Evolutionary conservation across 2,113 vertebrate species (phyloP).

Genomic region (Grantiella picta): DNA sequence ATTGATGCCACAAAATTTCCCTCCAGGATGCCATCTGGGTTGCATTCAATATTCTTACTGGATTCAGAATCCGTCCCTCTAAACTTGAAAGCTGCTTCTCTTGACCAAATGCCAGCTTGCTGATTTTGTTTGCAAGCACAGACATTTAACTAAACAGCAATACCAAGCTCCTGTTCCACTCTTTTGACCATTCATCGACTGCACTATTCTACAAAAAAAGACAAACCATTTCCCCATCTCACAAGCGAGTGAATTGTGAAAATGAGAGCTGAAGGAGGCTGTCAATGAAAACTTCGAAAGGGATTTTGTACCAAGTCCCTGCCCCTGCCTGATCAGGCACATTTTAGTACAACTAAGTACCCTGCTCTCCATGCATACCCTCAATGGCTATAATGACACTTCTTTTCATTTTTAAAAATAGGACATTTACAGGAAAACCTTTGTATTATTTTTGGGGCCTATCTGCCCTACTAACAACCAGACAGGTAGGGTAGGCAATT

Average conservation of each 20-base stretch:
- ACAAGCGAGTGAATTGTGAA: background rate
- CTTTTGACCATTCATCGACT: background rate
- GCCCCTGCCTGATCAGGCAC: background rate
- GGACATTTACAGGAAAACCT: background rate
- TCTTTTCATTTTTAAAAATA: background rate
- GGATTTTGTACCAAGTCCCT: background rate
- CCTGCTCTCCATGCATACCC: background rate
- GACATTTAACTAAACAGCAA: background rate
- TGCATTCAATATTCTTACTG: conserved; percentile 17
- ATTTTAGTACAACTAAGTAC: background rate
- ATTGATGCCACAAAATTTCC: conserved; percentile 60
- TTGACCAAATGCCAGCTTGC: conserved; percentile 40
- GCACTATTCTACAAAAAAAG: background rate
- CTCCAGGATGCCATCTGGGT: conserved; percentile 56
- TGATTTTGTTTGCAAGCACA: conserved; percentile 57
- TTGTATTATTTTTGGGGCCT: background rate
- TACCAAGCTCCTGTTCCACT: background rate
- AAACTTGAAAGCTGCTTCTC: conserved; percentile 49
- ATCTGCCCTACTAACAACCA: background rate
- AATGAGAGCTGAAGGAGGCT: background rate
- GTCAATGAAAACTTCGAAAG: background rate
- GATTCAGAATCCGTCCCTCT: conserved; percentile 2
- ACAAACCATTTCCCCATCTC: background rate
- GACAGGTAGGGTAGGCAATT: background rate
- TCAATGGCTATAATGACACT: background rate